Conservation (phyloP, 2,113 vertebrate species). For the Oxyruncus cristatus region DNA sequence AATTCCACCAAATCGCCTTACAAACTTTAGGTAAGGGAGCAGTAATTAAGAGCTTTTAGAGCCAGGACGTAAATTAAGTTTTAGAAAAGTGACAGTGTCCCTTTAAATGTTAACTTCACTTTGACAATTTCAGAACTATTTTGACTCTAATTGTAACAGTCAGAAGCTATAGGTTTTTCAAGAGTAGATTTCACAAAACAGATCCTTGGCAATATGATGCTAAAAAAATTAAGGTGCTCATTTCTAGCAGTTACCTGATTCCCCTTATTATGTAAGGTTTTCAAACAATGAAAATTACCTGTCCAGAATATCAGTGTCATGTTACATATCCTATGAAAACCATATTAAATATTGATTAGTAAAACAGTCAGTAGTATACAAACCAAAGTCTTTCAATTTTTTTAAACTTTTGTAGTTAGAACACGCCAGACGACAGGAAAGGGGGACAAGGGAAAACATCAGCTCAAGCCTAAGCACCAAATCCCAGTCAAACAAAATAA, state of each 20-base stretch:
- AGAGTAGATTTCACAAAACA: not conserved
- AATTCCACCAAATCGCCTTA: not conserved
- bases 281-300: slow-evolving; percentile 70
- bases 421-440: not conserved
- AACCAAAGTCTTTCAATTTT: slow-evolving; percentile 53
- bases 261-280: slow-evolving; percentile 59
- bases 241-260: slow-evolving; percentile 68
- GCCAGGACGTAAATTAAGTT: not conserved
- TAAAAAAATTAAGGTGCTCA: slow-evolving; percentile 50
- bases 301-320: slow-evolving; percentile 75
- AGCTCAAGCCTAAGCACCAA: not conserved
- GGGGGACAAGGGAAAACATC: not conserved
- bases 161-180: not conserved
- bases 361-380: slow-evolving; percentile 54
- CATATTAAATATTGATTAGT: slow-evolving; percentile 74
- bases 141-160: not conserved
- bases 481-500: not conserved
- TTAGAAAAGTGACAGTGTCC: slow-evolving; percentile 15
- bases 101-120: slow-evolving; percentile 34
- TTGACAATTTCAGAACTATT: not conserved
- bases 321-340: slow-evolving; percentile 75
- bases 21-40: not conserved
- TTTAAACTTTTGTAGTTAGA: slow-evolving; percentile 25
- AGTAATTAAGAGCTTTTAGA: not conserved
- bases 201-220: slow-evolving; percentile 57